Evolutionary conservation across 2,113 vertebrate genomes (phyloP), one percentile per base, ranked within the genome.

Genomic region (Empidonax traillii): DNA sequence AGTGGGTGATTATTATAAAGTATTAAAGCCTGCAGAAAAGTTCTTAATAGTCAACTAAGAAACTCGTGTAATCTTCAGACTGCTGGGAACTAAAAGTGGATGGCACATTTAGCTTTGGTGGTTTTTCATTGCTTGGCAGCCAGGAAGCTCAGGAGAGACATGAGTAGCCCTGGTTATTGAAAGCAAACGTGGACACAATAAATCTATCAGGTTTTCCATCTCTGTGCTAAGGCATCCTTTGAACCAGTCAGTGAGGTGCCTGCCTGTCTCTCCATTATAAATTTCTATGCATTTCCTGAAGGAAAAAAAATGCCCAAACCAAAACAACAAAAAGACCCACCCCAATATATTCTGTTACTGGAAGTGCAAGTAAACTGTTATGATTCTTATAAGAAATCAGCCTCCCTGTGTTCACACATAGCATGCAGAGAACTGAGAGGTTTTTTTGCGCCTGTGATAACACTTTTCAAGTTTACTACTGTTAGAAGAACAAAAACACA

Each of bases 231-330:
- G 67, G 8, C 51, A 41, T 94, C 93, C 66, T 91, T 86, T 86
- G 65, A 91, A 14, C 10, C 63, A 92, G 74, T 51, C 87, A 89
- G 56, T 65, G 71, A 94, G 52, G 53, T 92, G 63, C 79, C 88
- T 80, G 20, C 31, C 35, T 87, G 21, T 56, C 62, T 94, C 75
- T 79, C 78, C 62, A 27, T 90, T 62, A 85, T 66, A 92, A 95
- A 95, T 83, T 28, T 56, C 71, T 96, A 35, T 73, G 47, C 43
- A 89, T 90, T 90, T 96, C 58, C 72, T 93, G 73, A 61, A 71
- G 61, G 59, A 30, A 37, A 76, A 43, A 31, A 24, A 28, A 30
- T 4, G 4, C 21, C 18, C 16, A 51, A 76, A 14, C 5, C 3
- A 61, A 74, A 84, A 4, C 20, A 28, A 1, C 3, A 33, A 12